These are phyloP conservation scores for Clamator glandarius DNA, from an alignment of 2,797 vertebrate species.

Conservation along the genomic window DNA sequence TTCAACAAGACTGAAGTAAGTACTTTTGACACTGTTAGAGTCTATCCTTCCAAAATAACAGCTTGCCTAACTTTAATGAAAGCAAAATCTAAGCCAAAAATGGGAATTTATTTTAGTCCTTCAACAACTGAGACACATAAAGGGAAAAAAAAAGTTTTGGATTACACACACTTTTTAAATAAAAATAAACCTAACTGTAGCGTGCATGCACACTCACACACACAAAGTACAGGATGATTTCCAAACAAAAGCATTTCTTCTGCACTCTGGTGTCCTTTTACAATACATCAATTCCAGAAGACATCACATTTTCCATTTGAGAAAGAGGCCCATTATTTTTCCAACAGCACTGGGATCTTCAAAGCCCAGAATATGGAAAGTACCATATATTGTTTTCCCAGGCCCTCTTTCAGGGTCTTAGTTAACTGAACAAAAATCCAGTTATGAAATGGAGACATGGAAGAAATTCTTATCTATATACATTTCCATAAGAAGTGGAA, in stretches of 20 bases:
- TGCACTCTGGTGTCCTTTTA: slow-evolving; percentile 3
- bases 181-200: rapidly evolving
- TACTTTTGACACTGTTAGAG: not conserved
- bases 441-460: not conserved
- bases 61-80: not conserved
- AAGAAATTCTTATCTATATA: not conserved
- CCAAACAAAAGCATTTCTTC: slow-evolving; percentile 17
- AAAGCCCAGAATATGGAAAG: slow-evolving; percentile 40
- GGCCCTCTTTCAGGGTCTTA: not conserved
- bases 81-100: not conserved
- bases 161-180: not conserved
- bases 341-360: not conserved
- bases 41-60: not conserved
- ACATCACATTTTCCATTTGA: slow-evolving; percentile 44
- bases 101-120: not conserved
- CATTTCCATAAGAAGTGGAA: not conserved
- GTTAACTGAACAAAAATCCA: not conserved
- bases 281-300: slow-evolving; percentile 22
- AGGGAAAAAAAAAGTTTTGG: not conserved
- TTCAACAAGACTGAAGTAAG: not conserved
- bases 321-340: slow-evolving; percentile 31
- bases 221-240: not conserved
- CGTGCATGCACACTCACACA: not conserved
- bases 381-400: slow-evolving; percentile 24
- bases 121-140: not conserved